Base-by-base conservation (phyloP, 23 tunicate species). In the Ciona savignyi region DNA sequence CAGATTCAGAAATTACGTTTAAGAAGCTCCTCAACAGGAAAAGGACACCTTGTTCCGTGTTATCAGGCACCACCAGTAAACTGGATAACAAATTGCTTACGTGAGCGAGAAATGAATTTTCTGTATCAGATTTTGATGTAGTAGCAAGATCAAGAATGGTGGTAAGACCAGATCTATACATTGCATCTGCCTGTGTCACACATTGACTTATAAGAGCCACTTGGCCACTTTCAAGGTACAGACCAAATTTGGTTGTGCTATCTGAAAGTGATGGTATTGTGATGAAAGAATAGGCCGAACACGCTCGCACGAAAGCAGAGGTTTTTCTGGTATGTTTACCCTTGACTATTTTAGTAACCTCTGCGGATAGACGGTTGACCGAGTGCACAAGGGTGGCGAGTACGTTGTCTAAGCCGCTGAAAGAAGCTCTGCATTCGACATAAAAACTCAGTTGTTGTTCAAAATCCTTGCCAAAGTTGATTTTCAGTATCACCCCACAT, bases 161-260 rank as follows among this genome's bases (percentile, higher is more conserved):
- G 66, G 78, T 75, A 2, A 91, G 49, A 33, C 85, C 86, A 0
- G 85, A 34, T 32, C 70, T 74, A 78, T 87, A 80, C 86, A 91
- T 91, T 25, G 97, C 97, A 72, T 91, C 91, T 24, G 97, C 91
- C 78, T 90, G 97, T n/a, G 89, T 75, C 20, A 90, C 65, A 63
- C 97, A 90, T 29, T 83, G 88, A 65, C 84, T 90, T n/a, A 79
- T 75, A 4, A 90, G 74, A 26, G 97, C 97, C 19, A 80, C 89
- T 60, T 90, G 89, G 11, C 89, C 97, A 22, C 85, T 77, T 32
- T 71, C 89, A 51, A 90, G 60, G 74, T 90, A 90, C 67, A 89
- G 73, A 11, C 34, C 19, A 75, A 89, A 28, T 35, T 83, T 67
- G 1, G 77, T 24, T 3, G 78, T 33, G 22, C 67, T 70, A 68